Conservation (phyloP, 2,797 vertebrate genomes). For the Phyllotis vaccarum region DNA sequence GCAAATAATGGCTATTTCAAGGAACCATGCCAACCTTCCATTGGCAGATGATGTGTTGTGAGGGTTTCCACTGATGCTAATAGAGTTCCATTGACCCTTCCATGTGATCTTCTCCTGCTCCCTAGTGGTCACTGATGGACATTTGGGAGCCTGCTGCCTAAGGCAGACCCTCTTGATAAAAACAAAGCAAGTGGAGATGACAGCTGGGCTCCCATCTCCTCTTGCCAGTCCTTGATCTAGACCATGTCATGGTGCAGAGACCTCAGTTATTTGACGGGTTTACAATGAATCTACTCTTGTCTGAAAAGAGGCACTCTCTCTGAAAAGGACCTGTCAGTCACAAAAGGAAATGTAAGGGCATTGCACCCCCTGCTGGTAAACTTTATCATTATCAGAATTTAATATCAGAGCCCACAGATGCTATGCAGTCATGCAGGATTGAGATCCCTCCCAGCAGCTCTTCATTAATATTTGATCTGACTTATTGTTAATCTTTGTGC, state of each 20-base stretch:
- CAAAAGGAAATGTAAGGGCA: slow-evolving; percentile 69
- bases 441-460: neutral
- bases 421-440: neutral
- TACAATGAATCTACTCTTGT: neutral
- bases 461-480: neutral
- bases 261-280: slow-evolving; percentile 2
- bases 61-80: neutral
- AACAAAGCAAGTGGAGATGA: neutral
- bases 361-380: slow-evolving; percentile 77
- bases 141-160: neutral
- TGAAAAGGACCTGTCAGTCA: slow-evolving; percentile 17
- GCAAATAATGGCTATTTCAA: slow-evolving; percentile 17
- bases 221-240: neutral
- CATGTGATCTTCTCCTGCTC: slow-evolving; percentile 39
- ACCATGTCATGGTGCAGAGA: neutral
- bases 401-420: neutral
- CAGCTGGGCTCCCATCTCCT: neutral
- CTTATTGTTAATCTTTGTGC: neutral
- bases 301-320: neutral
- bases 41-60: neutral
- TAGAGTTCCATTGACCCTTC: neutral
- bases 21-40: neutral
- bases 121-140: slow-evolving; percentile 56
- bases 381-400: slow-evolving; percentile 19
- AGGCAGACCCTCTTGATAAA: neutral